Base-by-base conservation (phyloP, 2,113 vertebrate species). In the Neolamprologus longior region DNA sequence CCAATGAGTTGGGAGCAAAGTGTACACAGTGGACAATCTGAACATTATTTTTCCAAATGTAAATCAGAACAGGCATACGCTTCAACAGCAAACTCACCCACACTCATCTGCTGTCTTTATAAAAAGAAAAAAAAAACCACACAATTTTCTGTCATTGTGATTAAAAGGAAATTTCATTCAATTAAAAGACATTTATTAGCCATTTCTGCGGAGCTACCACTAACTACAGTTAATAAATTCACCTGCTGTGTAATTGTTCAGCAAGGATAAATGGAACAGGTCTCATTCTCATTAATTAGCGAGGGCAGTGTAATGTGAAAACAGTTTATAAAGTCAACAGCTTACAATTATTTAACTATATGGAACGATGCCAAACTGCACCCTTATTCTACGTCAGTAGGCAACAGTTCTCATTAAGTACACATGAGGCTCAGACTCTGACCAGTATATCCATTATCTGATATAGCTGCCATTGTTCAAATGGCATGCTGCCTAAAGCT, bases 201-300 rank as follows among this genome's bases (percentile, higher is more conserved):
- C 26, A 81, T 33, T 86, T 91, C 33, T 86, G 79, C 89, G 50
- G 71, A 68, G 89, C 84, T 63, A 87, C 85, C 71, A 42, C 40
- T 88, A 86, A 84, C 50, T 63, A 45, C 87, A 61, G 54, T 84
- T 86, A 86, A 94, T 94, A 87, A 80, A 92, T 94, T 90, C 90
- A 93, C 91, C 85, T 95, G 91, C 80, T 85, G 45, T 91, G 76
- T 91, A 92, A 92, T 89, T 92, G 87, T 92, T 91, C 79, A 85
- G 68, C 86, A 21, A 83, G 21, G 17, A 66, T 86, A 68, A 50
- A 90, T 84, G 7, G 58, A 84, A 37, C 79, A 66, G 12, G 45
- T 61, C 76, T 91, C 9, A 79, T 89, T 80, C 21, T 82, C 66
- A 86, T 86, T 80, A 73, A 91, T 89, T 78, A 88, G 24, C 26